phyloP scores from a whole-genome alignment of 1,140 invertebrate genomes.

The Macrobrachium nipponense region DNA sequence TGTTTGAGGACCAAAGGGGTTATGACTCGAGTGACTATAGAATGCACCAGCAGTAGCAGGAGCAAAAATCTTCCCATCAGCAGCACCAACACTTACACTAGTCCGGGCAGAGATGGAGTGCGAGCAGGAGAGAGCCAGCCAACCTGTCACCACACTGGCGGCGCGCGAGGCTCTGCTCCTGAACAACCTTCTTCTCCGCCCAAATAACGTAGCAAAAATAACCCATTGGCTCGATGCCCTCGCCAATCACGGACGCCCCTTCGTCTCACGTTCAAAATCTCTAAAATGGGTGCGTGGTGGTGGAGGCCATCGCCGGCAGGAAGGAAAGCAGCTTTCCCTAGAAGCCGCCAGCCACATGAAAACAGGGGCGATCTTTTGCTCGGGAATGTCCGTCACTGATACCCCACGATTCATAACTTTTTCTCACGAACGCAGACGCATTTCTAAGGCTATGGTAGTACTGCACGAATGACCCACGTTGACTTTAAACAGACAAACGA shows the following conservation, averaged over 20 bases:
- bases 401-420: too few species aligned
- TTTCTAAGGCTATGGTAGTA: too few species aligned
- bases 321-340: not conserved
- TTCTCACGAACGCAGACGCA: too few species aligned
- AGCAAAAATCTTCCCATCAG: too few species aligned
- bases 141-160: constrained; percentile 57
- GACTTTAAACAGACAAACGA: too few species aligned
- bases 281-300: constrained; percentile 39
- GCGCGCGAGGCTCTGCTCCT: constrained; percentile 54
- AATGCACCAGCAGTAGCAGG: not conserved
- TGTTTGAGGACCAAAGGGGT: too few species aligned
- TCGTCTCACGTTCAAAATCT: constrained; percentile 42
- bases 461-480: too few species aligned
- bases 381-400: too few species aligned
- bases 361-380: not conserved
- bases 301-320: not conserved
- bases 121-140: constrained; percentile 63
- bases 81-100: constrained; percentile 29
- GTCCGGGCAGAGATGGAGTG: constrained; percentile 29
- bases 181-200: constrained; percentile 25
- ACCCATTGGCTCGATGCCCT: constrained; percentile 30
- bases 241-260: constrained; percentile 40
- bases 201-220: constrained; percentile 60
- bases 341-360: constrained; percentile 26
- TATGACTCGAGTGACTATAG: not conserved